Conservation (phyloP, 2,797 vertebrate species). For the Tauraco hartlaubi region DNA sequence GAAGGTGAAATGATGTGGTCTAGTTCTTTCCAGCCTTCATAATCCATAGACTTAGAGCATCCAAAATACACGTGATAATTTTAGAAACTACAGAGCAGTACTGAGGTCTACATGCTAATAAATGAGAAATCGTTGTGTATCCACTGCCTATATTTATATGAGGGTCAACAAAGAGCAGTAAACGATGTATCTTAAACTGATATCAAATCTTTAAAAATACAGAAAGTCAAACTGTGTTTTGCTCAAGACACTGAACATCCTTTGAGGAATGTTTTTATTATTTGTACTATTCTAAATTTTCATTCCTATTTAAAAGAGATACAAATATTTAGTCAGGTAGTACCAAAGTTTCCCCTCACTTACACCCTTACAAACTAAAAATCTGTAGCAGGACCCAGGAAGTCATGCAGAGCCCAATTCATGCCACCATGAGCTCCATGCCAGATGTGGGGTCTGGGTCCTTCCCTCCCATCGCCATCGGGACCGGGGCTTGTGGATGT, state of each 20-base stretch:
- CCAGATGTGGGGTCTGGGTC: background rate
- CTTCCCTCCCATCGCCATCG: accelerated
- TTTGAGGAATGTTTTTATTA: background rate
- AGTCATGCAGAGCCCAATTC: background rate
- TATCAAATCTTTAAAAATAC: background rate
- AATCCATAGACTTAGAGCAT: background rate
- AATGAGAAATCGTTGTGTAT: background rate
- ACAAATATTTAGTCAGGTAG: background rate
- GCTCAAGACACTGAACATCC: background rate
- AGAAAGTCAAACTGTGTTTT: background rate
- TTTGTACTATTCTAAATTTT: background rate
- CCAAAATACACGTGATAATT: background rate
- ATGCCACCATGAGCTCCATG: accelerated
- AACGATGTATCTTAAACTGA: background rate
- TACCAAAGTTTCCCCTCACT: background rate
- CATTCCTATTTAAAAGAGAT: background rate
- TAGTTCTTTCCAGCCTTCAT: background rate
- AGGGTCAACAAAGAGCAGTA: background rate
- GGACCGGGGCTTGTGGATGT: accelerated
- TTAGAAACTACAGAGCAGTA: background rate
- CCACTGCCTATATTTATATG: background rate
- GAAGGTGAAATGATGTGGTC: background rate
- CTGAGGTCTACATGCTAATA: background rate
- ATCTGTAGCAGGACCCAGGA: background rate
- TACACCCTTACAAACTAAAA: background rate